Conservation (phyloP, 2,113 vertebrate genomes). For the Pseudopodoces humilis region DNA sequence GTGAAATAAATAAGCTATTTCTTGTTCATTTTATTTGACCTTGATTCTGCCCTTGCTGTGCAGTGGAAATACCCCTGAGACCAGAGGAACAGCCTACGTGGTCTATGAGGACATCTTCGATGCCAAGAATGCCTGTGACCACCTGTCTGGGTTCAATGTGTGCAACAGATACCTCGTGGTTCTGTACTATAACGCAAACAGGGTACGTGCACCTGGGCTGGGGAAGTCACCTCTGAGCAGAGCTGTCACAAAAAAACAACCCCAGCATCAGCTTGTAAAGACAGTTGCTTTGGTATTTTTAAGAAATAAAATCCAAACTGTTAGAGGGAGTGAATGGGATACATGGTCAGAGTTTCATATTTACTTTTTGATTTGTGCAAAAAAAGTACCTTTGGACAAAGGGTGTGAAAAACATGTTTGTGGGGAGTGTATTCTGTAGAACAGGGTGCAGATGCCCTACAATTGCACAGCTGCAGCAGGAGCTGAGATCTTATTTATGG, state of each 20-base stretch:
- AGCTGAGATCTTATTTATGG: neutral
- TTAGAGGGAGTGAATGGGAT: neutral
- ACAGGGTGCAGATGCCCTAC: neutral
- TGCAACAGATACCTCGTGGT: constrained; percentile 99
- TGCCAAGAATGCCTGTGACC: constrained; percentile 97
- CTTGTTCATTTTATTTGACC: neutral
- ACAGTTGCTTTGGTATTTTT: neutral
- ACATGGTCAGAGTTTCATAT: neutral
- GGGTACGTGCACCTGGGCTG: constrained; percentile 73
- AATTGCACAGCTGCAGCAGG: neutral
- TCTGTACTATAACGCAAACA: constrained; percentile 97
- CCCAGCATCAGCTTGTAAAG: neutral
- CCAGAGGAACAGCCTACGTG: constrained; percentile 95
- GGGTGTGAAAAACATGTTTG: neutral
- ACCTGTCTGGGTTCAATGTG: constrained; percentile 98
- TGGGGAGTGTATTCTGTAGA: neutral
- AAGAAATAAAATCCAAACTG: neutral
- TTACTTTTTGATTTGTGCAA: neutral
- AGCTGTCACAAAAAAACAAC: neutral
- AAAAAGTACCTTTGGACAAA: neutral
- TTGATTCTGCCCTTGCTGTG: neutral
- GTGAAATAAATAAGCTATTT: neutral
- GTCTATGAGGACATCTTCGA: constrained; percentile 99
- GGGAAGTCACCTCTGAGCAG: neutral
- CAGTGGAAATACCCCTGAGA: constrained; percentile 97